phyloP scores from a whole-genome alignment of 2,113 vertebrate species.

The Ptychochromis oligacanthus region DNA sequence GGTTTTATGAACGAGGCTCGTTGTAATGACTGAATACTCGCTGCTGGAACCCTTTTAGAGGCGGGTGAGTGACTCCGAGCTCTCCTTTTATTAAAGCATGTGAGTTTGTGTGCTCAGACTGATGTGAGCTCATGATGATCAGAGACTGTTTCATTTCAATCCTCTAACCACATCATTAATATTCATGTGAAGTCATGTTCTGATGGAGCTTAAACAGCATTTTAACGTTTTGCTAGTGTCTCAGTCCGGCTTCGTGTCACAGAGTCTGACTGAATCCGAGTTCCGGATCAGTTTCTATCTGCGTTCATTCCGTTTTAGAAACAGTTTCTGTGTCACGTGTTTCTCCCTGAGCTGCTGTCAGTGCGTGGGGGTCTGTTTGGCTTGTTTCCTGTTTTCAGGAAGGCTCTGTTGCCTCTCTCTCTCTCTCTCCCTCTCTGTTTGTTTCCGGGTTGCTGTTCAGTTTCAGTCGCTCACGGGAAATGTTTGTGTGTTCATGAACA shows the following conservation, averaged over 20 bases:
- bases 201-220: not conserved
- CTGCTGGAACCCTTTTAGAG: not conserved
- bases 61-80: not conserved
- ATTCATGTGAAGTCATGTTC: not conserved
- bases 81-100: not conserved
- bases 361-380: not conserved
- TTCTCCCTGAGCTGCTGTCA: not conserved
- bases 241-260: not conserved
- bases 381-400: not conserved
- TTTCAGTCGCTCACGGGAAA: not conserved
- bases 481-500: too few relatives aligned
- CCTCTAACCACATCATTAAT: too few relatives aligned
- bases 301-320: too few relatives aligned
- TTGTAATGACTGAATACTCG: not conserved
- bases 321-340: not conserved
- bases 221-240: not conserved
- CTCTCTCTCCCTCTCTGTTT: not conserved
- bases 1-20: not conserved
- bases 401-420: not conserved
- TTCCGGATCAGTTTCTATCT: too few relatives aligned
- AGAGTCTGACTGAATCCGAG: not conserved
- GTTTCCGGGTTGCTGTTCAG: not conserved
- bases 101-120: not conserved
- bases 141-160: too few relatives aligned
- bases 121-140: too few relatives aligned